phyloP scores from a whole-genome alignment of 2,888 invertebrate species.

The Ectobius pallidus region DNA sequence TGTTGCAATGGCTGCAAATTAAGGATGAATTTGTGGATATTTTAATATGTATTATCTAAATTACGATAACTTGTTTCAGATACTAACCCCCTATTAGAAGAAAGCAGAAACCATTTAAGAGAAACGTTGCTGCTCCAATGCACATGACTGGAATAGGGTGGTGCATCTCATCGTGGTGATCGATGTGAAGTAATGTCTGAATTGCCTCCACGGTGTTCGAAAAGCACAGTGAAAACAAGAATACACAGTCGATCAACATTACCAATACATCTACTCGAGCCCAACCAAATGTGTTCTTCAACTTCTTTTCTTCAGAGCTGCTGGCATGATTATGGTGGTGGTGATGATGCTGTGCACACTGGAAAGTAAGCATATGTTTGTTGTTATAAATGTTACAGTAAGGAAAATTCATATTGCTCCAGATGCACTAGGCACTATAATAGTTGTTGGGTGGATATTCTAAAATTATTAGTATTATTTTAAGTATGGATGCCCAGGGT shows the following conservation, averaged over 20 bases:
- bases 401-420: too few species aligned
- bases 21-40: too few species aligned
- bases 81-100: conserved; percentile 77
- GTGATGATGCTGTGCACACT: conserved; percentile 7
- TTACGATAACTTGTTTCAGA: neutral
- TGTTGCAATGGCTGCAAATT: too few species aligned
- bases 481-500: too few species aligned
- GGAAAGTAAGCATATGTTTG: neutral
- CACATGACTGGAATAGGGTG: conserved; percentile 75
- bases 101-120: conserved; percentile 79
- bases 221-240: conserved; percentile 82
- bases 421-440: too few species aligned
- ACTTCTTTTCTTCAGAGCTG: conserved; percentile 44
- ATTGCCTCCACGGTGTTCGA: conserved; percentile 81
- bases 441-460: too few species aligned
- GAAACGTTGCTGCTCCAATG: conserved; percentile 71
- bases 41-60: too few species aligned
- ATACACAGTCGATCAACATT: conserved; percentile 79
- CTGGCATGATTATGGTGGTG: conserved; percentile 1
- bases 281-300: conserved; percentile 92
- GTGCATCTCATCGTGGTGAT: conserved; percentile 74
- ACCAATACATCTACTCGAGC: conserved; percentile 87
- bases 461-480: too few species aligned
- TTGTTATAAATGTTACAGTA: too few species aligned
- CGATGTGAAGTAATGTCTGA: conserved; percentile 78